phyloP scores from a whole-genome alignment of 2,113 vertebrate species.

The Nipponia nippon region DNA sequence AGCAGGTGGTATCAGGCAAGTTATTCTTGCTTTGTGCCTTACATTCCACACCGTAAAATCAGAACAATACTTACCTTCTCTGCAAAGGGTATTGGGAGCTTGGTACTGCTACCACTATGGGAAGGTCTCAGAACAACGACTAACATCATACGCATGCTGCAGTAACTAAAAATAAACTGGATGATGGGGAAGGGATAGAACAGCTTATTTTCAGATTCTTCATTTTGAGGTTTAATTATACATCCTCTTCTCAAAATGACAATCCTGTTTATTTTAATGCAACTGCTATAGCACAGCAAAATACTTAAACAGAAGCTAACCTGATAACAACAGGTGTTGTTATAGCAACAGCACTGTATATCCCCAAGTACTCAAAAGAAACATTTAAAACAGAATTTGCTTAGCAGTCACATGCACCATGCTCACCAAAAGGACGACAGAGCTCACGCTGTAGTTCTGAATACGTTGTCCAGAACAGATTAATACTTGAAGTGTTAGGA shows the following conservation, averaged over 20 bases:
- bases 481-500: background rate
- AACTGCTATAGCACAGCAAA: background rate
- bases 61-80: background rate
- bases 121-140: conserved; percentile 27
- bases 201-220: background rate
- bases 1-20: background rate
- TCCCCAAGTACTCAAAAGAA: background rate
- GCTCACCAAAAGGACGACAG: background rate
- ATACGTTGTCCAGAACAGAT: background rate
- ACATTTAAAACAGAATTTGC: background rate
- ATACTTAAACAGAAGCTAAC: background rate
- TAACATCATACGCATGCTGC: background rate
- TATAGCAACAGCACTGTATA: background rate
- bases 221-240: background rate
- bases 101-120: background rate
- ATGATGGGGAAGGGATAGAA: background rate
- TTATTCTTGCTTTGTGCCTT: background rate
- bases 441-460: background rate
- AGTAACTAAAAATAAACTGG: conserved; percentile 28
- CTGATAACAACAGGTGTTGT: background rate
- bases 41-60: background rate
- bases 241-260: background rate
- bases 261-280: background rate
- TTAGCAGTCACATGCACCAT: background rate
- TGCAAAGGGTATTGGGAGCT: background rate